Conservation (phyloP, 2,113 vertebrate genomes). For the Mionectes macconnelli region DNA sequence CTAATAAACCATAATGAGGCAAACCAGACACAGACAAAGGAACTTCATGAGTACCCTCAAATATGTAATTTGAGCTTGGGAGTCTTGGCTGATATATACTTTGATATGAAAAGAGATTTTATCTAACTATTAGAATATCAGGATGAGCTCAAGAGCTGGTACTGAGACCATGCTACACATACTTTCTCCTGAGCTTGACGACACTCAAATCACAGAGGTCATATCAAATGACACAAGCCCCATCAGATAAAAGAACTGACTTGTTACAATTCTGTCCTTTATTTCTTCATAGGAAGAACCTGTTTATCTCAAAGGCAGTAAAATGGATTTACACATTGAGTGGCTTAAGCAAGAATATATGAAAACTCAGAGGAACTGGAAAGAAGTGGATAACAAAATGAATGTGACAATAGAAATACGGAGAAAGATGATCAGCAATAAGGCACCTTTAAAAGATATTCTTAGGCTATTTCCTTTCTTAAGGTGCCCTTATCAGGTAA, state of each 20-base stretch:
- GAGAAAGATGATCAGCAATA: slow-evolving; percentile 61
- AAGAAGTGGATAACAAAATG: slow-evolving; percentile 71
- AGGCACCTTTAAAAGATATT: slow-evolving; percentile 64
- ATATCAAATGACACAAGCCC: not conserved
- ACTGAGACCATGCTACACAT: not conserved
- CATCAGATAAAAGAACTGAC: not conserved
- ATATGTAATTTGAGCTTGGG: not conserved
- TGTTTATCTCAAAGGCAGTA: not conserved
- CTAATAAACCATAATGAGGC: not conserved
- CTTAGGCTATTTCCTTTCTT: slow-evolving; percentile 73
- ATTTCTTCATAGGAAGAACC: slow-evolving; percentile 53
- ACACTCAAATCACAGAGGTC: not conserved
- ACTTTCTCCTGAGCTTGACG: not conserved
- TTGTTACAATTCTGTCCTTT: not conserved
- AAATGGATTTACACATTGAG: slow-evolving; percentile 37
- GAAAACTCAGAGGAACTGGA: slow-evolving; percentile 72
- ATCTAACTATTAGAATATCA: not conserved
- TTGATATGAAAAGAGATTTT: not conserved
- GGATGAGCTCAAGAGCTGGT: not conserved
- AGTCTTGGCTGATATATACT: not conserved
- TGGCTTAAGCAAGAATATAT: slow-evolving; percentile 70
- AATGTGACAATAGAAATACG: slow-evolving; percentile 62
- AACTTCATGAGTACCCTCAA: not conserved
- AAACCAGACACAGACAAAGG: not conserved
- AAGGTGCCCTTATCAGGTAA: slow-evolving; percentile 73